Percentiles rank a stretch among this genome's conserved stretches.
Conservation (phyloP, 2,888 invertebrate genomes). For the Volucella bombylans region DNA sequence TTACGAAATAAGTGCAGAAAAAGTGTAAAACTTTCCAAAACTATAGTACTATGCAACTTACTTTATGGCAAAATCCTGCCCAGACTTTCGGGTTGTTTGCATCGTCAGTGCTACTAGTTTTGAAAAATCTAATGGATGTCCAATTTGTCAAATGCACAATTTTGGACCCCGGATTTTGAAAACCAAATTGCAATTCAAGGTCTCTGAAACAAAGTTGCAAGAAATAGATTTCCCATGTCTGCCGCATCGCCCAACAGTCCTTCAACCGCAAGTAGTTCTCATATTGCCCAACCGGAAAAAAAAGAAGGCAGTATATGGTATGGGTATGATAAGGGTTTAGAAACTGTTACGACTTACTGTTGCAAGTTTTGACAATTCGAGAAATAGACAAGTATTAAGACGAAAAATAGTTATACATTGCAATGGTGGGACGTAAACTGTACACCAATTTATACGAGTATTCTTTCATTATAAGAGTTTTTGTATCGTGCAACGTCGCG, state of each 20-base stretch:
- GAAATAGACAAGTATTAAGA: slow-evolving; percentile 30
- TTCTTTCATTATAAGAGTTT: slow-evolving; percentile 8
- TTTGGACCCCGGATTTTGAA: slow-evolving; percentile 32
- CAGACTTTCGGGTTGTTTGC: no score
- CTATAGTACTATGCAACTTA: slow-evolving; percentile 14
- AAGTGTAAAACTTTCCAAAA: slow-evolving; percentile 43
- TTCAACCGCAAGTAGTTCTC: background rate
- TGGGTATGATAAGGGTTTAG: slow-evolving; percentile 24
- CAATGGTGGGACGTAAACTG: slow-evolving; percentile 20
- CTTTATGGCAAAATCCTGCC: background rate
- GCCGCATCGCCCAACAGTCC: background rate
- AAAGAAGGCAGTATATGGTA: slow-evolving; percentile 6
- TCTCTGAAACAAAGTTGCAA: slow-evolving; percentile 5
- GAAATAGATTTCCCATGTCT: background rate
- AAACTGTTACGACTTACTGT: no score
- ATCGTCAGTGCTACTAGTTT: background rate
- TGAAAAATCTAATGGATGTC: slow-evolving; percentile 1
- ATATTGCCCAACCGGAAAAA: background rate
- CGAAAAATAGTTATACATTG: slow-evolving; percentile 22
- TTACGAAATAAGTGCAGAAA: slow-evolving; percentile 40
- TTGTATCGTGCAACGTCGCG: slow-evolving; percentile 16
- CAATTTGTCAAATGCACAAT: slow-evolving; percentile 44
- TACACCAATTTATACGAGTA: slow-evolving; percentile 7
- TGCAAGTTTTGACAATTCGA: slow-evolving; percentile 18
- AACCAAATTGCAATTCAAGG: slow-evolving; percentile 20